A percentile compares a stretch with the other conserved stretches of the same genome.
Conservation (phyloP, 2,797 vertebrate genomes). For the Astyanax mexicanus region DNA sequence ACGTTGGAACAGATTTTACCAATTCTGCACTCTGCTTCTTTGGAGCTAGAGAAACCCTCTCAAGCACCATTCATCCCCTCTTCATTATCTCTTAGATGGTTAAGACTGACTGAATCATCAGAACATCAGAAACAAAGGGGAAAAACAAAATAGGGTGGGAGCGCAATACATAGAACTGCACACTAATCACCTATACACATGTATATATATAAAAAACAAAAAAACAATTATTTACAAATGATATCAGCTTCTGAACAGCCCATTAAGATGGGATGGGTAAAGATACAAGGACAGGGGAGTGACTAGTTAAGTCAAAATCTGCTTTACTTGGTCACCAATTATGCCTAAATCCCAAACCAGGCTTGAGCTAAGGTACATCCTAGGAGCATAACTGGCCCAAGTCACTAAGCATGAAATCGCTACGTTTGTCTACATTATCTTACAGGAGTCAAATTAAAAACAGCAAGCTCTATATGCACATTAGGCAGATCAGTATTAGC, state of each 20-base stretch:
- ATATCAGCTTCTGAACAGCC: conserved; percentile 69
- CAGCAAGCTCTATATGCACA: conserved; percentile 68
- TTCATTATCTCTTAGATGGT: conserved; percentile 42
- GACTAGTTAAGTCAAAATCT: conserved; percentile 58
- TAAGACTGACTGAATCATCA: conserved; percentile 71
- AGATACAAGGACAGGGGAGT: conserved; percentile 59
- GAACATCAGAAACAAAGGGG: conserved; percentile 71
- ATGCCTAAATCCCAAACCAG: conserved; percentile 58
- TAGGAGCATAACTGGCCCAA: conserved; percentile 54
- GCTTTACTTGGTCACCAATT: conserved; percentile 61
- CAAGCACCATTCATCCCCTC: conserved; percentile 22
- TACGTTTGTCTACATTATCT: conserved; percentile 48
- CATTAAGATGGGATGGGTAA: conserved; percentile 56
- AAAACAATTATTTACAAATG: conserved; percentile 82
- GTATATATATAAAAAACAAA: conserved; percentile 71
- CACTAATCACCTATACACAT: conserved; percentile 83
- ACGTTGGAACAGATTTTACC: conserved; percentile 8
- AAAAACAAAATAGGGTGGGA: conserved; percentile 77
- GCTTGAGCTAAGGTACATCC: conserved; percentile 41
- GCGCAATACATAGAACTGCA: conserved; percentile 74
- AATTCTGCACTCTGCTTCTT: conserved; percentile 14
- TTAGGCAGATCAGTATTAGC: conserved; percentile 67
- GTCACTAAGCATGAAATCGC: conserved; percentile 48
- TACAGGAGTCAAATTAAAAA: conserved; percentile 51
- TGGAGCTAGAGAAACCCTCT: conserved; percentile 17